Conservation (phyloP, 2,888 invertebrate genomes). For the Geophilus truncorum region DNA sequence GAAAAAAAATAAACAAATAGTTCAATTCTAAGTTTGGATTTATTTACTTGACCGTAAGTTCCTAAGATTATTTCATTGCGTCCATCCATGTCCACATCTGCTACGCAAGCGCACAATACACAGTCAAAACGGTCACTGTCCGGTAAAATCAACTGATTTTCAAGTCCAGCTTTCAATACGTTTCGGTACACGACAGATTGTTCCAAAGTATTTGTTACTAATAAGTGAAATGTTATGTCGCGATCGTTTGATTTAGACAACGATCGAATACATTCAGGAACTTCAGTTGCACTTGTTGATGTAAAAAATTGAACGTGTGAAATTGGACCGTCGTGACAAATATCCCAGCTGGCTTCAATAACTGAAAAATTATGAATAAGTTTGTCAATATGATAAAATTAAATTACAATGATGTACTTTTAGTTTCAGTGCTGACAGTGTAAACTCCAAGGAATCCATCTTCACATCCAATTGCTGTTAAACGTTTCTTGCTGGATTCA, state of each 20-base stretch:
- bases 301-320: constrained; percentile 55
- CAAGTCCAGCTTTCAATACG: constrained; percentile 45
- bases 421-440: constrained; percentile 49
- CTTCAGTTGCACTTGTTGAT: constrained; percentile 41
- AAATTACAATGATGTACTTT: background rate
- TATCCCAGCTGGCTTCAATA: constrained; percentile 53
- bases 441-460: constrained; percentile 58
- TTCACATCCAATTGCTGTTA: constrained; percentile 59
- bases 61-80: constrained; percentile 63
- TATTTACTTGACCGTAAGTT: constrained; percentile 59
- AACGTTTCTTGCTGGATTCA: constrained; percentile 50
- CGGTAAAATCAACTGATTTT: constrained; percentile 45
- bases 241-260: constrained; percentile 37
- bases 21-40: background rate
- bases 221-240: constrained; percentile 52
- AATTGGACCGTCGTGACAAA: constrained; percentile 55
- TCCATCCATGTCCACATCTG: constrained; percentile 67
- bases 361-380: constrained; percentile 42
- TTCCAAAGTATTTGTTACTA: constrained; percentile 56
- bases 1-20: constrained; percentile 25
- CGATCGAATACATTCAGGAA: constrained; percentile 41
- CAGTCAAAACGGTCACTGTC: constrained; percentile 57
- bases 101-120: constrained; percentile 58
- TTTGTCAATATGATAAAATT: background rate
- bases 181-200: constrained; percentile 56